Evolutionary conservation across 2,113 vertebrate species (phyloP), one percentile per base, ranked within the genome.

Genomic region (Hippolais icterina): DNA sequence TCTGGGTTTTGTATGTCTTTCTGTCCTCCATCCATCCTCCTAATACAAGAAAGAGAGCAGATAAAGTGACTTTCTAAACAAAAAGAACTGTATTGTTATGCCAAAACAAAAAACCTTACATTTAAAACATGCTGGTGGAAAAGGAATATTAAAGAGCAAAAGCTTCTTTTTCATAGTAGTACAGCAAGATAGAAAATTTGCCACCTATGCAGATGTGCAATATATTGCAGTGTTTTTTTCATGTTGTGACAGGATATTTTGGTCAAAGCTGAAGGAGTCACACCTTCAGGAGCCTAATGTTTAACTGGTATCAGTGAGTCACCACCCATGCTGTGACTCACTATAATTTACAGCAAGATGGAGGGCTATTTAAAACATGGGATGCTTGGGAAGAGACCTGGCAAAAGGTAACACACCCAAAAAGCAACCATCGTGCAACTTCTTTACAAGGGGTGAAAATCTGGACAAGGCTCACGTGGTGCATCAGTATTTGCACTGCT

Each of bases 301-400:
- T 90, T 81, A 96, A 86, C 54, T 57, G 83, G 59, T 90, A 74
- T 22, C 74, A 15, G 41, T 92, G 93, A 97, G 80, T 90, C 92
- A 95, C 83, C 14, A 47, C 56, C 52, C 6, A 0, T 68, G 50
- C 65, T 41, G 42, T 89, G 88, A 95, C 72, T 95, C 86, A 90
- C 72, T 28, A 3, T 11, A 49, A 53, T 74, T 53, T 54, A 12
- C 13, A 10, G 49, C 13, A 60, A 70, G 76, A 83, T 23, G 24
- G 54, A 74, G 27, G 21, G 75, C 57, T 66, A 24, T 8, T 11
- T 39, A 82, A 77, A 85, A 89, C 21, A 13, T 0, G 5, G 78
- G 23, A 41, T 56, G 20, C n/a, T 63, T 35, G 25, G 59, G 50
- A 91, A 89, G 50, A 65, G 54, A 77, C 11, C 39, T 61, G 65